Conservation (phyloP, 2,113 vertebrate genomes). For the Cheilinus undulatus region DNA sequence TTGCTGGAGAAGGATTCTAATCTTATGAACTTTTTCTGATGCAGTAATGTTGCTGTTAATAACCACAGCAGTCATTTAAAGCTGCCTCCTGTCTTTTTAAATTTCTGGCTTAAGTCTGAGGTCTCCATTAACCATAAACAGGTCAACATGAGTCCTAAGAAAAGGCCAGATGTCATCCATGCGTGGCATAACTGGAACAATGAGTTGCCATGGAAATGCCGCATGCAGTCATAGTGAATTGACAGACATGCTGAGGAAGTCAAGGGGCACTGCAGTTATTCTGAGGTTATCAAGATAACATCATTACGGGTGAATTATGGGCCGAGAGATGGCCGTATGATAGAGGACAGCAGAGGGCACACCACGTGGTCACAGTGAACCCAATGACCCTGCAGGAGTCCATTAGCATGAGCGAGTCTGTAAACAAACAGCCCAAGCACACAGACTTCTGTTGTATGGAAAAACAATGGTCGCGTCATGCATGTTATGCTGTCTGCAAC, state of each 20-base stretch:
- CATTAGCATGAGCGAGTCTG: constrained; percentile 66
- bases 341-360: constrained; percentile 23
- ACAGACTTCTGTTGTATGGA: constrained; percentile 40
- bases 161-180: constrained; percentile 35
- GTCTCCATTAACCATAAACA: constrained; percentile 12
- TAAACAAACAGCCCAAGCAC: constrained; percentile 59
- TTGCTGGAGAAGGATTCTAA: not conserved
- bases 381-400: constrained; percentile 66
- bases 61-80: constrained; percentile 19
- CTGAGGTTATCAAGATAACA: constrained; percentile 55
- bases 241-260: constrained; percentile 50
- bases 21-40: not conserved
- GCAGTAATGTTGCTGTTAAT: constrained; percentile 9
- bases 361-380: constrained; percentile 62
- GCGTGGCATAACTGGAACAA: constrained; percentile 18
- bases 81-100: not conserved
- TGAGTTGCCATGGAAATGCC: constrained; percentile 47
- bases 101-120: not conserved
- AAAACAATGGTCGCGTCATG: constrained; percentile 60
- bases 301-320: constrained; percentile 65
- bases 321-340: constrained; percentile 37
- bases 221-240: constrained; percentile 8
- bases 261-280: constrained; percentile 41
- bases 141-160: constrained; percentile 39
- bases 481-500: constrained; percentile 23